These are phyloP conservation scores for Marcusenius ussheri DNA, from an alignment of 2,113 vertebrate genomes.

Conservation along the genomic window DNA sequence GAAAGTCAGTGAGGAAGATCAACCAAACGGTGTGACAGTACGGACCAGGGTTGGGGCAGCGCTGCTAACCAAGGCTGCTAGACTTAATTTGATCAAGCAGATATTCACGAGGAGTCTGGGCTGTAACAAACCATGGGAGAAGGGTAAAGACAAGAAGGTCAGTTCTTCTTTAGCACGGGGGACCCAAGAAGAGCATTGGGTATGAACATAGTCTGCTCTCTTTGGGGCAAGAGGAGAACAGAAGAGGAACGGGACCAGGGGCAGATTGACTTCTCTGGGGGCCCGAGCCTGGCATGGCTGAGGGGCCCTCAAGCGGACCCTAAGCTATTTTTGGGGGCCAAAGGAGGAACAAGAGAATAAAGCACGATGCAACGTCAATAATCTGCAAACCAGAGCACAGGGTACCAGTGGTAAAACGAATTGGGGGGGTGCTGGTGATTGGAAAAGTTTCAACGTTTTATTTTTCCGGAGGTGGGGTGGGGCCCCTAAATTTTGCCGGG, in stretches of 20 bases:
- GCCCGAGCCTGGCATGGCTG: background rate
- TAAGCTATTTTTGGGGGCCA: background rate
- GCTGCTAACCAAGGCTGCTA: background rate
- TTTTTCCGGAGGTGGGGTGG: background rate
- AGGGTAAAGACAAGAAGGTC: background rate
- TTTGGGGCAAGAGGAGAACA: background rate
- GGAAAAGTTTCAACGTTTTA: background rate
- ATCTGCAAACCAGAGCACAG: background rate
- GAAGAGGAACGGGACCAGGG: background rate
- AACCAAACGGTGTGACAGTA: background rate
- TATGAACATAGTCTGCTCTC: background rate
- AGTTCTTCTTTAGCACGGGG: background rate
- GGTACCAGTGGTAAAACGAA: background rate
- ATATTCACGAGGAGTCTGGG: background rate
- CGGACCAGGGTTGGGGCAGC: background rate
- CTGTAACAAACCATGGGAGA: background rate
- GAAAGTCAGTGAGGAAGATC: background rate
- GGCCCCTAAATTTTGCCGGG: background rate
- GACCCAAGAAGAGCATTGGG: background rate
- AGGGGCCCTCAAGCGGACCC: background rate
- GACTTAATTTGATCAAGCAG: background rate
- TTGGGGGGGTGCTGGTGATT: background rate
- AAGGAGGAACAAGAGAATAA: background rate
- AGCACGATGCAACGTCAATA: background rate
- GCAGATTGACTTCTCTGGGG: background rate